These are phyloP conservation scores for Andrena marginata DNA, from an alignment of 2,888 invertebrate genomes.

Conservation along the genomic window DNA sequence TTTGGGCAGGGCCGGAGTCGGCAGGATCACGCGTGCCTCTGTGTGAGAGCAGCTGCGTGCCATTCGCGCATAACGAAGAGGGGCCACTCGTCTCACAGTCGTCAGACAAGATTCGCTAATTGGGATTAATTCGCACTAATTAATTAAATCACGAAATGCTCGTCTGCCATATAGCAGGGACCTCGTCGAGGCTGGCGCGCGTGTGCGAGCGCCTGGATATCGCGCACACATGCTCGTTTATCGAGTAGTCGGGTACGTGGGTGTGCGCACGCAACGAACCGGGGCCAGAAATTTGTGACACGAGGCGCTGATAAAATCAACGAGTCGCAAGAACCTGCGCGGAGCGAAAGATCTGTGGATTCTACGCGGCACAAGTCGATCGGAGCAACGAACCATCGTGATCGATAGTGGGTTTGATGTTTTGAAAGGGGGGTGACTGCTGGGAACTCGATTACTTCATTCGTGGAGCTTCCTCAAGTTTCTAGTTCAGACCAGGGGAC, in stretches of 20 bases:
- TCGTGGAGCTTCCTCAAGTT: too few relatives aligned
- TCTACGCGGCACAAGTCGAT: not conserved
- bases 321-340: conserved; percentile 18
- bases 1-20: conserved; percentile 10
- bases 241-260: conserved; percentile 14
- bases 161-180: conserved; percentile 55
- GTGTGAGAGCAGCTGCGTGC: conserved; percentile 66
- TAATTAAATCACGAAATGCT: conserved; percentile 80
- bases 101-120: conserved; percentile 79
- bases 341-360: conserved; percentile 11
- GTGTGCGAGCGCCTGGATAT: not conserved
- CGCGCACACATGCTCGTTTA: not conserved
- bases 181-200: not conserved
- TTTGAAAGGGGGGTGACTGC: too few relatives aligned
- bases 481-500: too few relatives aligned
- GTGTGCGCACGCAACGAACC: conserved; percentile 55
- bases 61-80: conserved; percentile 69
- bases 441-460: too few relatives aligned
- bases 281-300: conserved; percentile 57
- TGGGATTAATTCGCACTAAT: conserved; percentile 82
- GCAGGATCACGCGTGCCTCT: conserved; percentile 11
- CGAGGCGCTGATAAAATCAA: conserved; percentile 53
- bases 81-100: conserved; percentile 66
- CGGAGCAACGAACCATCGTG: not conserved
- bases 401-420: too few relatives aligned